phyloP scores from a whole-genome alignment of 2,888 invertebrate species.

The Conus canariensis region DNA sequence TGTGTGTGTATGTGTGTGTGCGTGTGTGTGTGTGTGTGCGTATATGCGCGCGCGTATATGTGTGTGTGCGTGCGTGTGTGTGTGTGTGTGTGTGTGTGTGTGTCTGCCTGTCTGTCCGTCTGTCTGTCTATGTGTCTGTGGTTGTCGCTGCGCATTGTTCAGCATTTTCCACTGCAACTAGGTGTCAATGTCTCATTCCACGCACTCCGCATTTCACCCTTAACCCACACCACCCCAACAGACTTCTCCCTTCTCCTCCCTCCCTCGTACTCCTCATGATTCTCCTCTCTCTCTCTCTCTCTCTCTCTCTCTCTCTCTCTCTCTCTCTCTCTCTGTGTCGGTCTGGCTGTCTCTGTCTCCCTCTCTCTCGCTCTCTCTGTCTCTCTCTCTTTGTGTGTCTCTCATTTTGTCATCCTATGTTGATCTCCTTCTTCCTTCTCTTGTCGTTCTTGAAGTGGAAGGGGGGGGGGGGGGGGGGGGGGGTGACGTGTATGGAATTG shows the following conservation, averaged over 20 bases:
- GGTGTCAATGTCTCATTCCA: no score
- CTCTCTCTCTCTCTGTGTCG: not conserved
- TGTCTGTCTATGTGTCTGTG: slow-evolving; percentile 10
- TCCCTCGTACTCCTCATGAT: not conserved
- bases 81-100: slow-evolving; percentile 1
- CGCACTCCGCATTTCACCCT: no score
- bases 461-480: no score
- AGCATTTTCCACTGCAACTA: no score
- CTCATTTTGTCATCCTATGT: no score
- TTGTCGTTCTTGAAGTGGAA: no score
- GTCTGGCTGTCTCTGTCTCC: not conserved
- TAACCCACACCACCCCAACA: not conserved
- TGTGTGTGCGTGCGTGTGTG: not conserved
- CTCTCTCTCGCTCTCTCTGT: not conserved
- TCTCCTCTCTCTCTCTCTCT: not conserved
- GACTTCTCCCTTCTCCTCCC: not conserved
- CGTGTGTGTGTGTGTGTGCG: no score
- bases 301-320: not conserved
- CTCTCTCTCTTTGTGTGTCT: no score
- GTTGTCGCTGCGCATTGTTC: not conserved
- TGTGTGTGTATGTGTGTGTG: no score
- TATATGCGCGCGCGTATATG: no score
- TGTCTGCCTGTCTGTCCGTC: not conserved
- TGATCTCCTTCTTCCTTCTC: no score
- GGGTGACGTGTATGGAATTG: no score